Conservation (phyloP, 2,888 invertebrate genomes). For the Limenitis camilla region DNA sequence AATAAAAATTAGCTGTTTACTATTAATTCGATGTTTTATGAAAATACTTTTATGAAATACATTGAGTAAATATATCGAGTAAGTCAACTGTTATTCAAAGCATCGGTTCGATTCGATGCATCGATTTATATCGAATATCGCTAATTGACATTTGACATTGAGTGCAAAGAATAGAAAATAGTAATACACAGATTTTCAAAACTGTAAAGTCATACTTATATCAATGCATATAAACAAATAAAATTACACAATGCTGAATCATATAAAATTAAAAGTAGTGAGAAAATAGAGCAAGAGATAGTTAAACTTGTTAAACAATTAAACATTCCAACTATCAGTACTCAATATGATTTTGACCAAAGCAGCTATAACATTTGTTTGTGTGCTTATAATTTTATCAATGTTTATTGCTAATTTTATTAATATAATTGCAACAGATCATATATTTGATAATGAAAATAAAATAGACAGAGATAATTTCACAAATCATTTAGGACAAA, state of each 20-base stretch:
- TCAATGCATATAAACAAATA: too few species aligned
- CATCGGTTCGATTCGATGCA: too few species aligned
- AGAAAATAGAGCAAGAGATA: background rate
- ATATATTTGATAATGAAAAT: slow-evolving; percentile 54
- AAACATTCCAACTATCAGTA: background rate
- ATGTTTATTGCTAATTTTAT: slow-evolving; percentile 81
- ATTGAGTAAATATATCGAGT: too few species aligned
- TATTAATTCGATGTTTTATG: too few species aligned
- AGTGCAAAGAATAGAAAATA: too few species aligned
- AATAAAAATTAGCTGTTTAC: too few species aligned
- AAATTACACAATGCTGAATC: background rate
- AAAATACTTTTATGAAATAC: too few species aligned
- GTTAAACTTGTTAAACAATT: background rate
- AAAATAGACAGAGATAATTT: slow-evolving; percentile 47
- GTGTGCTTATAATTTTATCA: slow-evolving; percentile 77
- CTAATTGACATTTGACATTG: too few species aligned
- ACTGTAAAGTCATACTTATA: too few species aligned
- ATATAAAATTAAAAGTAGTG: background rate
- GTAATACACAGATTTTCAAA: too few species aligned
- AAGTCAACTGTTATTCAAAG: too few species aligned
- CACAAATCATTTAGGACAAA: slow-evolving; percentile 46
- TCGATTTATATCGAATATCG: too few species aligned
- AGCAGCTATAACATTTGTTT: slow-evolving; percentile 74
- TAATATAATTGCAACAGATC: slow-evolving; percentile 78
- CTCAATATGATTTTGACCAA: slow-evolving; percentile 77